Evolutionary conservation across 2,797 vertebrate genomes (phyloP), one percentile per base, ranked within the genome.

Genomic region (Periophthalmus magnuspinnatus): DNA sequence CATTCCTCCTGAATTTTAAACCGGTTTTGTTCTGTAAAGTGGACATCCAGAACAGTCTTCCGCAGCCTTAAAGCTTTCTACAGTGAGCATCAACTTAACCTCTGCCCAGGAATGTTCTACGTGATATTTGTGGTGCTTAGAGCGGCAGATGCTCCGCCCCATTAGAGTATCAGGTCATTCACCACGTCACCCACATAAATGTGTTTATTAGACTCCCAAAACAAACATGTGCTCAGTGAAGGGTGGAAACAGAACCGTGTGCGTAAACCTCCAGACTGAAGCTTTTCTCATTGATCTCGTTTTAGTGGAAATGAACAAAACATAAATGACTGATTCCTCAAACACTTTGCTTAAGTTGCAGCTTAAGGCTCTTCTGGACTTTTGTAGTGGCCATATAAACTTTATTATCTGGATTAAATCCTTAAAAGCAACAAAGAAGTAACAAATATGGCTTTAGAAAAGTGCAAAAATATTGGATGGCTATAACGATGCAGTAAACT

Each of bases 31-130:
- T 24, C 55, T 57, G 32, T 32, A 22, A n/a, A 66, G 59, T 10
- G 7, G 63, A 65, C 24, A 5, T 21, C 21, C 61, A 48, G 24
- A 71, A 65, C 11, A 14, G 56, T 45, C 38, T 32, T 24, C 22
- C 16, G 13, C 61, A 41, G 22, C n/a, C 13, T 11, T 22, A 11
- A 68, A 45, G 22, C 41, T 52, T 34, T 65, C 8, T n/a, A 32
- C 21, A 65, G 21, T 58, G n/a, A 59, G 61, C 5, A 22, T 8
- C 48, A 38, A 33, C 22, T 32, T 47, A 33, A 64, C 45, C 62
- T 65, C 41, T 62, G 47, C 61, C 32, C 59, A 52, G 64, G 74
- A 54, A 54, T 66, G 65, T 66, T 57, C 7, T 34, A 34, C 70
- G 52, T 73, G 56, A 58, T 33, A 65, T 28, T 7, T 36, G 24